Conservation (phyloP, 2,888 invertebrate genomes). For the Resseliella maxima region DNA sequence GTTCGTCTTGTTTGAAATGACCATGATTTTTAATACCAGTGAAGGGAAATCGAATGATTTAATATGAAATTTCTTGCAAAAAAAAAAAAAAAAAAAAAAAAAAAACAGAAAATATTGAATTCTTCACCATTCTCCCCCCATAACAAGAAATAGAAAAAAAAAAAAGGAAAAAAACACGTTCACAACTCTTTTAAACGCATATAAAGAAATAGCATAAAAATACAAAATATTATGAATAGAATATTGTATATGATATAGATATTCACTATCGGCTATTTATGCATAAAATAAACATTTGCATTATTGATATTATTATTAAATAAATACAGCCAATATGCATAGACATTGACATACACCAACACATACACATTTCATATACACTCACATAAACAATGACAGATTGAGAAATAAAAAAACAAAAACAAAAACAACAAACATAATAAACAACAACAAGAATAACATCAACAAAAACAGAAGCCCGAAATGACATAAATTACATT, state of each 20-base stretch:
- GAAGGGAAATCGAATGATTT: too few relatives aligned
- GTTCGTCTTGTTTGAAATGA: too few relatives aligned
- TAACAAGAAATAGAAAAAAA: background rate
- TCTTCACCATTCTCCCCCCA: too few relatives aligned
- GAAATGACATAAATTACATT: conserved; percentile 11
- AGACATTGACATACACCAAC: background rate
- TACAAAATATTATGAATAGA: conserved; percentile 35
- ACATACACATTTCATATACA: background rate
- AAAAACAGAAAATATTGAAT: too few relatives aligned
- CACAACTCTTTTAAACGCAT: background rate
- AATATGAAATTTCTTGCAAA: too few relatives aligned
- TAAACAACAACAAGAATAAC: background rate
- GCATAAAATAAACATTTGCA: conserved; percentile 47
- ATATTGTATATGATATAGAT: conserved; percentile 48
- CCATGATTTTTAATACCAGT: too few relatives aligned
- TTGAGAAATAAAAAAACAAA: background rate
- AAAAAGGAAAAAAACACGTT: background rate
- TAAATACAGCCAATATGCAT: conserved; percentile 10
- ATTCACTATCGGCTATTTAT: conserved; percentile 43
- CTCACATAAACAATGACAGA: background rate
- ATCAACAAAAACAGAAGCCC: background rate
- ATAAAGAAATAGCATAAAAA: conserved; percentile 36
- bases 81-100: too few relatives aligned
- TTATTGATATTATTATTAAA: conserved; percentile 37
- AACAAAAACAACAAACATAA: background rate